Percentiles rank a stretch among this genome's conserved stretches.
Conservation (phyloP, 2,113 vertebrate genomes). For the Butorides virescens region DNA sequence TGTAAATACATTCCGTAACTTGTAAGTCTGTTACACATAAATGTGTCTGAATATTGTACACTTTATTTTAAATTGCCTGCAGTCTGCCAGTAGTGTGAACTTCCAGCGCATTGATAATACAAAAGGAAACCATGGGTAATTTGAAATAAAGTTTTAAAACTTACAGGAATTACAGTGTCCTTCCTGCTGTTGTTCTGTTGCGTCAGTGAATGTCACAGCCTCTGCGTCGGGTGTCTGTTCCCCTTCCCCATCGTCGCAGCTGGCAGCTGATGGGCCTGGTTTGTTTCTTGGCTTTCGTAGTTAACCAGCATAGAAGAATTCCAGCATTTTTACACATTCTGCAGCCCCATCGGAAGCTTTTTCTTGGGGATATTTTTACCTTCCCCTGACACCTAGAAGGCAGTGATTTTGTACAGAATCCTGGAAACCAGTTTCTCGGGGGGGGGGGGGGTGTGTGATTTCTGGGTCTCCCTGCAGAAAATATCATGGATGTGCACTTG, state of each 20-base stretch:
- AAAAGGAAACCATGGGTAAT: conserved; percentile 66
- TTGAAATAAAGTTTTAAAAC: conserved; percentile 75
- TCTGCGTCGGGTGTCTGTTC: not conserved
- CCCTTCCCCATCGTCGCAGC: not conserved
- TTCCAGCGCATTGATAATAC: conserved; percentile 59
- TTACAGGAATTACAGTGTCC: not conserved
- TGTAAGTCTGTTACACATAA: conserved; percentile 70
- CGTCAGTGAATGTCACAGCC: not conserved
- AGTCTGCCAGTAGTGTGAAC: conserved; percentile 58
- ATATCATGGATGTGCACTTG: not conserved
- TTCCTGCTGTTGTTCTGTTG: not conserved
- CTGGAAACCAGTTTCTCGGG: not conserved
- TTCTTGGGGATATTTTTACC: not conserved
- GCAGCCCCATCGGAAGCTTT: not conserved
- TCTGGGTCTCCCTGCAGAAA: not conserved
- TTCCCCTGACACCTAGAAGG: not conserved
- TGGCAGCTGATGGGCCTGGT: not conserved
- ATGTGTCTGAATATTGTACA: conserved; percentile 68
- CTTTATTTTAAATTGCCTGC: conserved; percentile 73
- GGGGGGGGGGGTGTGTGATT: not conserved
- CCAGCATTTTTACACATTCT: not conserved
- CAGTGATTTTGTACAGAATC: not conserved
- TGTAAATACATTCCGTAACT: conserved; percentile 81
- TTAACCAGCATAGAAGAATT: not conserved
- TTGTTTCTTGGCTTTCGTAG: not conserved